Percentiles rank a stretch among this genome's conserved stretches.
Evolutionary conservation across 1,140 invertebrate species (phyloP).

Genomic region (Oncopeltus fasciatus): DNA sequence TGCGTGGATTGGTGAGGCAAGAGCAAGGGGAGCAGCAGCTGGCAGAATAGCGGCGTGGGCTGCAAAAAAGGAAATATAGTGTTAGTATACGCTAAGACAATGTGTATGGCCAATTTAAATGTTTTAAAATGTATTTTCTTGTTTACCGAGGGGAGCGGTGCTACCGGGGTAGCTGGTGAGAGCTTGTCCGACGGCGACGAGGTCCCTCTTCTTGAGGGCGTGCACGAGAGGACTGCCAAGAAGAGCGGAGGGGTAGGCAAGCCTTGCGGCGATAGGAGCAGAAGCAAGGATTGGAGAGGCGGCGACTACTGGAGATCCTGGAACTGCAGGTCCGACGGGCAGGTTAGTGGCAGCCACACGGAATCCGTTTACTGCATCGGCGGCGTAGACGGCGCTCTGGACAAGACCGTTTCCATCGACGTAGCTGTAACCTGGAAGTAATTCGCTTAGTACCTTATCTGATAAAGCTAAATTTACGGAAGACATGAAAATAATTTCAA

Average conservation of each 20-base stretch:
- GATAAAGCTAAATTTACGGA: no score
- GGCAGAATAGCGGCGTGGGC: not conserved
- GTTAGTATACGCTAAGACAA: slow-evolving; percentile 5
- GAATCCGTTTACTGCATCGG: slow-evolving; percentile 42
- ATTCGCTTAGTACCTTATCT: slow-evolving; percentile 29
- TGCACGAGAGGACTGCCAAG: slow-evolving; percentile 26
- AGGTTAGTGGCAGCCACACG: slow-evolving; percentile 47
- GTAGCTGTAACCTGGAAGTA: slow-evolving; percentile 43
- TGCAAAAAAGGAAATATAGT: not conserved
- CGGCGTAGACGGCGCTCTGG: slow-evolving; percentile 43
- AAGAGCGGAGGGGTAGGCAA: slow-evolving; percentile 30
- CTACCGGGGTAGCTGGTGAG: slow-evolving; percentile 21
- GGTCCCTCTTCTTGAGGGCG: slow-evolving; percentile 12
- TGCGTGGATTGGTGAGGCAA: not conserved
- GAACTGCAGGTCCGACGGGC: slow-evolving; percentile 24
- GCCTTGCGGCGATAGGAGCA: slow-evolving; percentile 37
- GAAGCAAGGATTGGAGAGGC: slow-evolving; percentile 37
- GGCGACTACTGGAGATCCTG: slow-evolving; percentile 25
- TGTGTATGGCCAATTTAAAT: not conserved
- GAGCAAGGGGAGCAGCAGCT: slow-evolving; percentile 10
- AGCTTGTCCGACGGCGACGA: slow-evolving; percentile 29
- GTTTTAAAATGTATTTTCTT: slow-evolving; percentile 24
- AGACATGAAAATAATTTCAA: not conserved
- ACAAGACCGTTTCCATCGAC: slow-evolving; percentile 47
- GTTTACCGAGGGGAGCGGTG: slow-evolving; percentile 27